A percentile compares a stretch with the other conserved stretches of the same genome.
phyloP scores from a whole-genome alignment of 1,140 invertebrate genomes.

The Drosophila kikkawai region DNA sequence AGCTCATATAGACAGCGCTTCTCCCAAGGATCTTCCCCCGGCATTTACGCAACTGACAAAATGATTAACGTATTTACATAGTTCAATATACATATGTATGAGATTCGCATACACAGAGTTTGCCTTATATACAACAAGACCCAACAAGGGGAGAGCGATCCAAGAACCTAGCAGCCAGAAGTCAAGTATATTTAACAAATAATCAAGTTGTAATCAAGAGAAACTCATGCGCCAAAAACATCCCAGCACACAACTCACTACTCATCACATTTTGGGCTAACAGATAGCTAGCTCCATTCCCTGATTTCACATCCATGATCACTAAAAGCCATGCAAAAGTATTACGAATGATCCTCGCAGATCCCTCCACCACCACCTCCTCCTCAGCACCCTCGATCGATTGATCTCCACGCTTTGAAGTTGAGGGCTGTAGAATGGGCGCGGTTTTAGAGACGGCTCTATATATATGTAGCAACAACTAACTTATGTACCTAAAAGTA shows the following conservation, averaged over 20 bases:
- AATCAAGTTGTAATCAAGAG: constrained; percentile 41
- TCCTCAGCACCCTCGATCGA: constrained; percentile 21
- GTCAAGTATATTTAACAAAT: constrained; percentile 45
- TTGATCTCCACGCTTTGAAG: constrained; percentile 61
- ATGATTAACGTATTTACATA: constrained; percentile 75
- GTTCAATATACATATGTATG: constrained; percentile 72
- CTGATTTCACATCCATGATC: not conserved
- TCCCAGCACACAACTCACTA: constrained; percentile 23
- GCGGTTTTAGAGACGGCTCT: constrained; percentile 14
- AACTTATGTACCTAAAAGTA: constrained; percentile 55
- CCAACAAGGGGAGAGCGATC: constrained; percentile 29
- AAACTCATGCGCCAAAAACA: constrained; percentile 55
- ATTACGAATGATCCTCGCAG: constrained; percentile 39
- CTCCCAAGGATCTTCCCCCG: constrained; percentile 66
- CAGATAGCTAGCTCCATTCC: constrained; percentile 25
- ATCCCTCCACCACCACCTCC: not conserved
- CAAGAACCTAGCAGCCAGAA: constrained; percentile 26
- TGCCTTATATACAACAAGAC: constrained; percentile 79
- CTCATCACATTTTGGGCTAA: constrained; percentile 14
- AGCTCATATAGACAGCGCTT: constrained; percentile 36
- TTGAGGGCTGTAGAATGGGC: constrained; percentile 30
- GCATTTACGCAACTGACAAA: constrained; percentile 46
- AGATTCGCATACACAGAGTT: constrained; percentile 76
- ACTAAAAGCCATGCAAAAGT: constrained; percentile 19
- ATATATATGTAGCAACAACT: constrained; percentile 32